phyloP scores from a whole-genome alignment of 1,140 invertebrate species.

The Liolophura sinensis region DNA sequence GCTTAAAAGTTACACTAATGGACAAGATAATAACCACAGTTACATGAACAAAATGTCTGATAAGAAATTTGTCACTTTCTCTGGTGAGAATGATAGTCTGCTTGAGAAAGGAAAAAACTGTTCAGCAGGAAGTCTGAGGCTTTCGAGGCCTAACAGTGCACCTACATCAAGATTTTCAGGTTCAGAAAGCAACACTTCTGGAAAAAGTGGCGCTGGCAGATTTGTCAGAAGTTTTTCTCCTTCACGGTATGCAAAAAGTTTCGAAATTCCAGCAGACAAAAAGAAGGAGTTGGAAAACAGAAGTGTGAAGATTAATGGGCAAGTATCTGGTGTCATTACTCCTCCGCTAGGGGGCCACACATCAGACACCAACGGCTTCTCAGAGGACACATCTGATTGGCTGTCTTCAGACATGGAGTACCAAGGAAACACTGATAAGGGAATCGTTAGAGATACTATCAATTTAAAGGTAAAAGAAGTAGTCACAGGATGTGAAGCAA shows the following conservation, averaged over 20 bases:
- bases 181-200: too few species aligned
- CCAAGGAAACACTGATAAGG: neutral
- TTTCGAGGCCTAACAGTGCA: too few species aligned
- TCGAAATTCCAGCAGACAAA: neutral
- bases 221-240: neutral
- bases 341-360: neutral
- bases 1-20: too few species aligned
- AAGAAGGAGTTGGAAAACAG: constrained; percentile 1
- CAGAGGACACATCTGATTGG: constrained; percentile 33
- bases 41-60: too few species aligned
- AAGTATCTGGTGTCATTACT: neutral
- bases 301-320: neutral
- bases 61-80: too few species aligned
- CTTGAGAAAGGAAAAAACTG: too few species aligned
- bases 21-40: neutral
- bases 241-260: neutral
- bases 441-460: neutral
- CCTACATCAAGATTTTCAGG: too few species aligned
- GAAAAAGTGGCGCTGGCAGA: neutral
- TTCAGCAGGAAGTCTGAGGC: too few species aligned
- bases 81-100: too few species aligned
- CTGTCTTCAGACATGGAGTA: constrained; percentile 19
- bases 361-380: constrained; percentile 9
- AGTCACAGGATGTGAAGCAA: neutral
- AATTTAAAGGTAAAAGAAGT: neutral